Base-by-base conservation (phyloP, 1,140 invertebrate species). In the Lepidurus couesii region DNA sequence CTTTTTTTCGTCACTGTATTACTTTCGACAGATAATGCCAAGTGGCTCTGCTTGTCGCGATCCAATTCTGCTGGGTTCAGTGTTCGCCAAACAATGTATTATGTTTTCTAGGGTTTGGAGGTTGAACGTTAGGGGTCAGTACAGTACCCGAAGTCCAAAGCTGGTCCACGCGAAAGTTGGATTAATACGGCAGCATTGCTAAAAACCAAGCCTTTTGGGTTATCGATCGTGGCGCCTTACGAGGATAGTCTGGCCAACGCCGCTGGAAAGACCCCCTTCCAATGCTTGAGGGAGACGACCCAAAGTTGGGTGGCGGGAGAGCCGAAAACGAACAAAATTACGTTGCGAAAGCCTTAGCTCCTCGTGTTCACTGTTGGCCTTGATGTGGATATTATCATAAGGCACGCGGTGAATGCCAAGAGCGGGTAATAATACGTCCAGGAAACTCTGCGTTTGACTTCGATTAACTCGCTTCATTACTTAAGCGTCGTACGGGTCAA, bases 331-430 rank as follows among this genome's bases (percentile, higher is more conserved):
- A 21, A 16, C 6, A 16, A 65, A 11, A 65, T 16, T 13, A 13
- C 6, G 16, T 16, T 65, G 53, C 34, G 34, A 65, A 13, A 65
- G 53, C 53, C 53, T 65, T 65, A 65, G 86, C 91, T 92, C 91
- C 91, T 92, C 89, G 91, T 91, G 90, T 92, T 92, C 91, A 94
- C 92, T 93, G 92, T 91, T 89, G 90, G 90, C 89, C 87, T 91
- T 88, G 88, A 85, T 85, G 86, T 88, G 86, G 85, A 85, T 85
- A 87, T 26, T 87, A 90, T 88, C 92, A 94, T 95, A 95, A 94
- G 93, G 93, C 93, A 95, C 93, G 93, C 93, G 93, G 93, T 95
- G 93, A 95, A 95, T 95, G 93, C 93, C 93, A 95, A 95, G 93
- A 94, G 92, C 90, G 91, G 90, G 91, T 79, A 21, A 16, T 26